Evolutionary conservation across 1,140 invertebrate genomes (phyloP), one percentile per base, ranked within the genome.

Genomic region (Cydia fagiglandana): DNA sequence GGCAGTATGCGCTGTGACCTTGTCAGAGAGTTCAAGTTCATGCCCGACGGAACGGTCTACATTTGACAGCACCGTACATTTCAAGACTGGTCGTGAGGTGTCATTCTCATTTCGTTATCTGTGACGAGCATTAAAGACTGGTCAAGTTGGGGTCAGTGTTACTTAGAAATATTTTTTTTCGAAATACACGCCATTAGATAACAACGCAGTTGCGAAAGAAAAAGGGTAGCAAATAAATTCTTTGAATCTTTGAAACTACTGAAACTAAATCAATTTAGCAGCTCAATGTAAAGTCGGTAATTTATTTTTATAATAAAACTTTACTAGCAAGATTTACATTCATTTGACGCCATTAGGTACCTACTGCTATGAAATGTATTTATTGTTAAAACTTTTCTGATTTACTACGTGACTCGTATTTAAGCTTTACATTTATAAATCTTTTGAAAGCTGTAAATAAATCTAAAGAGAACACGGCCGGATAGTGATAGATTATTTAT

Each of bases 81-180:
- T 80, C 83, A 74, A 83, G 34, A 77, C 78, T 77, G 75, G 75
- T 90, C 89, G 89, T 91, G 89, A 91, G 83, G 84, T 84, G 86
- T 91, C 88, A 86, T 84, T 85, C 70, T 82, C 81, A 84, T 79
- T 82, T 83, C 84, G 86, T 88, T 88, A 86, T 90, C 85, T 85
- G 74, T 70, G 76, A 77, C 56, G 76, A 45, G 56, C 20, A 5
- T 61, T 24, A 61, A 61, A 61, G 56, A 61, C 56, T 61, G 2
- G 9, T 61, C 56, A 61, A 24, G 2, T 24, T 24, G 6, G 4
- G 4, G 56, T 24, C 15, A 17, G 15, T 61, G 56, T 24, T 20
- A 24, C n/a, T 53, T 53, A 53, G 15, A 24, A 2, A 24, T 30
- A 30, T 4, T 30, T 30, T 53, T 53, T 53, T n/a, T 53, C 5